These are phyloP conservation scores for Drosophila tropicalis DNA, from an alignment of 1,140 invertebrate species.

Conservation along the genomic window DNA sequence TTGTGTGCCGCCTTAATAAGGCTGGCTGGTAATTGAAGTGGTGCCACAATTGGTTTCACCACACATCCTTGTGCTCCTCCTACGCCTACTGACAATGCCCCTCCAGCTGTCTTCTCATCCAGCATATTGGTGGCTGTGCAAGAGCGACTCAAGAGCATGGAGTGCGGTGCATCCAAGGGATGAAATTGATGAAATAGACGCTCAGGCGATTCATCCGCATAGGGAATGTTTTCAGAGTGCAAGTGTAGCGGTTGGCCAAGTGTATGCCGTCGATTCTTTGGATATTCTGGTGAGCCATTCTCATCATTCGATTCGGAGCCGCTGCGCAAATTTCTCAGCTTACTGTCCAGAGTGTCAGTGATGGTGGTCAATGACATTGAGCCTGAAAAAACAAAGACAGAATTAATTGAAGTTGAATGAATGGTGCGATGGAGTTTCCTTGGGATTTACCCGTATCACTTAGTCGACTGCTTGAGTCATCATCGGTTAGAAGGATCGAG, in stretches of 20 bases:
- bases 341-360: conserved; percentile 90
- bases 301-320: conserved; percentile 82
- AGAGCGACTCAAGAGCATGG: conserved; percentile 68
- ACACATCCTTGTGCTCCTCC: neutral
- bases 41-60: conserved; percentile 45
- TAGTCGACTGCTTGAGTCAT: conserved; percentile 74
- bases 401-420: too few species aligned
- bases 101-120: conserved; percentile 23
- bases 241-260: conserved; percentile 76
- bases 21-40: conserved; percentile 53
- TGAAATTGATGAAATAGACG: conserved; percentile 74
- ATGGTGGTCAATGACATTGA: conserved; percentile 85
- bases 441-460: conserved; percentile 73
- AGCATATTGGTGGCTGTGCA: conserved; percentile 76
- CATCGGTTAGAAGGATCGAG: conserved; percentile 75
- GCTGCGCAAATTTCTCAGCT: conserved; percentile 87
- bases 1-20: conserved; percentile 69
- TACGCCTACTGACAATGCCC: neutral
- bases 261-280: conserved; percentile 72
- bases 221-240: conserved; percentile 84
- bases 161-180: conserved; percentile 64
- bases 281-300: conserved; percentile 75
- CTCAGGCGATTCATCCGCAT: conserved; percentile 85
- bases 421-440: too few species aligned
- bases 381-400: conserved; percentile 73